Percentiles rank a stretch among this genome's conserved stretches.
These are phyloP conservation scores for Platyrinchus mystaceus DNA, from an alignment of 2,797 vertebrate species.

Conservation along the genomic window DNA sequence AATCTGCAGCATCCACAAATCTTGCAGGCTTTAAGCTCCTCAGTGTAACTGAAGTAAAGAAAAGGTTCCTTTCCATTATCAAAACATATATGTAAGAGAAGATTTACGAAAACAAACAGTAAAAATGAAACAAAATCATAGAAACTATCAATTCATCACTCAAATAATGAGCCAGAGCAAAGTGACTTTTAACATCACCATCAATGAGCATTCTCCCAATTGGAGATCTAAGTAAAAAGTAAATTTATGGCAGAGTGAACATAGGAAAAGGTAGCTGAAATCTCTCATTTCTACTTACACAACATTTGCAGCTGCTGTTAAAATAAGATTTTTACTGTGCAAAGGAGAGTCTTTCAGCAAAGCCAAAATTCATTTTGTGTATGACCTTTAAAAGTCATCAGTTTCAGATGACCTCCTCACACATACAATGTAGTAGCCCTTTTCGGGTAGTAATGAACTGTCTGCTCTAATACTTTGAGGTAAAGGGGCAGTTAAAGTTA, in stretches of 20 bases:
- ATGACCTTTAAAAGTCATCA: slow-evolving; percentile 56
- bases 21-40: not conserved
- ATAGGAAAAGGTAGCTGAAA: not conserved
- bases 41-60: not conserved
- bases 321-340: slow-evolving; percentile 19
- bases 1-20: not conserved
- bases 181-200: not conserved
- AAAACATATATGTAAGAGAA: not conserved
- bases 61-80: not conserved
- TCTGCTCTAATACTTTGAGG: slow-evolving; percentile 40
- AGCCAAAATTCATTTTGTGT: slow-evolving; percentile 25
- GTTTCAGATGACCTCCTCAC: slow-evolving; percentile 45
- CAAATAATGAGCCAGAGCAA: not conserved
- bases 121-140: not conserved
- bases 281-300: not conserved
- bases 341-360: not conserved
- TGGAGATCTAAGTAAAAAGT: not conserved
- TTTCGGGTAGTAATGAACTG: slow-evolving; percentile 49
- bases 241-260: not conserved
- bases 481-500: slow-evolving; percentile 6
- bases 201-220: not conserved
- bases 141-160: not conserved
- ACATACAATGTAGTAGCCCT: not conserved
- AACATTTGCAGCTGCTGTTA: not conserved
- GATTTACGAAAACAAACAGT: not conserved